Evolutionary conservation across 2,888 invertebrate genomes (phyloP).

Genomic region (Micoletzkya japonica): DNA sequence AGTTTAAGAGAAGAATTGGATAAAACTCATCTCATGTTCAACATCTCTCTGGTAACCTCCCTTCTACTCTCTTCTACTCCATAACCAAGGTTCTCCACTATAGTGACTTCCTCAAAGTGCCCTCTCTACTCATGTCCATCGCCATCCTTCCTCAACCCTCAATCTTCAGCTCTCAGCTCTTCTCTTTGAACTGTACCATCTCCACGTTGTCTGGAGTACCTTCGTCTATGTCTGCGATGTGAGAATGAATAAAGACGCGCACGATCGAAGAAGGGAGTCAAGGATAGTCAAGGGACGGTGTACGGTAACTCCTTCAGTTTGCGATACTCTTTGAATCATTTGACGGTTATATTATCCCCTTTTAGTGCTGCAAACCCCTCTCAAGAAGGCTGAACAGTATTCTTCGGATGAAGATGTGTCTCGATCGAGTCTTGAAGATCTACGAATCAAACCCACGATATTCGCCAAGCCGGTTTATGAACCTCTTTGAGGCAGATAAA

Average conservation of each 20-base stretch:
- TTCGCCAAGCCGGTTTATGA: too few species aligned
- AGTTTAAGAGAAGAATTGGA: slow-evolving; percentile 18
- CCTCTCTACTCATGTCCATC: too few species aligned
- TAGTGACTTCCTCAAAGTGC: too few species aligned
- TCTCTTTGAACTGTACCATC: slow-evolving; percentile 17
- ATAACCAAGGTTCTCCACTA: not conserved
- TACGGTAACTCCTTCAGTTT: not conserved
- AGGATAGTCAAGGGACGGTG: slow-evolving; percentile 10
- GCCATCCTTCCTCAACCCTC: not conserved
- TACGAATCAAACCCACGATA: too few species aligned
- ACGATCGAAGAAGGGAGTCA: slow-evolving; percentile 18
- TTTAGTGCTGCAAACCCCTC: not conserved
- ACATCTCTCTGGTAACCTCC: not conserved
- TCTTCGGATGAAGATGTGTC: slow-evolving; percentile 14
- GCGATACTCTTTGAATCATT: too few species aligned
- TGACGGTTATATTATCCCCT: not conserved
- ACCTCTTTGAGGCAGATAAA: too few species aligned
- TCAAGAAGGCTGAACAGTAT: slow-evolving; percentile 1
- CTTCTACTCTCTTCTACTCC: not conserved
- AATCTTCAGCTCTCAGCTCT: slow-evolving; percentile 4
- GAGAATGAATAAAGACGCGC: slow-evolving; percentile 23
- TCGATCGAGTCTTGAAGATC: slow-evolving; percentile 18
- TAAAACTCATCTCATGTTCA: slow-evolving; percentile 2
- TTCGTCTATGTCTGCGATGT: slow-evolving; percentile 27
- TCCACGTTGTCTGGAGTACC: slow-evolving; percentile 13